These are phyloP conservation scores for Drosophila seclusa DNA, from an alignment of 2,888 invertebrate genomes.

Conservation along the genomic window DNA sequence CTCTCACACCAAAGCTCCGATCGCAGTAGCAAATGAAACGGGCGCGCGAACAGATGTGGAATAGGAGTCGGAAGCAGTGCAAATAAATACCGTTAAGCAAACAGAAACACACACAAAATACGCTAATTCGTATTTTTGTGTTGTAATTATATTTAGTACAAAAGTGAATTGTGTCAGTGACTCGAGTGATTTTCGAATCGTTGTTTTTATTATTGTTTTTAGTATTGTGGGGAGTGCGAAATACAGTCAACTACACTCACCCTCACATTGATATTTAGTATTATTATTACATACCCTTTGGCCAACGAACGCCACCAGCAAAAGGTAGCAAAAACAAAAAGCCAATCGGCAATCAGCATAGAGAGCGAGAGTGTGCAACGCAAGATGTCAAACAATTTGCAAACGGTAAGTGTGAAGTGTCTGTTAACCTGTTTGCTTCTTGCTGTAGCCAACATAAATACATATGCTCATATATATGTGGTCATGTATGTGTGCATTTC, in stretches of 20 bases:
- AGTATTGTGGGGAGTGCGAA: conserved; percentile 22
- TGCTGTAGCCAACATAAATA: neutral
- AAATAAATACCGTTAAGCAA: conserved; percentile 52
- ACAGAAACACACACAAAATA: conserved; percentile 26
- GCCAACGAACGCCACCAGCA: conserved; percentile 20
- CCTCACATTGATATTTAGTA: neutral
- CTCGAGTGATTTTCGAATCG: conserved; percentile 20
- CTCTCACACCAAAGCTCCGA: conserved; percentile 41
- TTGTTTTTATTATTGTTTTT: conserved; percentile 13
- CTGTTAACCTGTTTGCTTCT: conserved; percentile 15
- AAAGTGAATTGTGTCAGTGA: conserved; percentile 37
- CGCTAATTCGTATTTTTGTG: conserved; percentile 14
- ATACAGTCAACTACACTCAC: conserved; percentile 4
- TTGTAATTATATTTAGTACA: conserved; percentile 45
- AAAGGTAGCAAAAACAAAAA: conserved; percentile 3
- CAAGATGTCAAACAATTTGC: conserved; percentile 64
- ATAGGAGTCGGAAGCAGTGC: conserved; percentile 25
- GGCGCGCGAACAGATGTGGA: conserved; percentile 48
- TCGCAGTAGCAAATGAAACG: conserved; percentile 54
- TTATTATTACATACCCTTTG: conserved; percentile 9
- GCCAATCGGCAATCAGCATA: neutral
- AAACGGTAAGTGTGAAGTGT: conserved; percentile 58
- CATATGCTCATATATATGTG: neutral
- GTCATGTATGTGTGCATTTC: conserved; percentile 1
- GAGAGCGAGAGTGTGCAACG: conserved; percentile 31